Conservation (phyloP, 2,797 vertebrate species). For the Sebastes alutus region DNA sequence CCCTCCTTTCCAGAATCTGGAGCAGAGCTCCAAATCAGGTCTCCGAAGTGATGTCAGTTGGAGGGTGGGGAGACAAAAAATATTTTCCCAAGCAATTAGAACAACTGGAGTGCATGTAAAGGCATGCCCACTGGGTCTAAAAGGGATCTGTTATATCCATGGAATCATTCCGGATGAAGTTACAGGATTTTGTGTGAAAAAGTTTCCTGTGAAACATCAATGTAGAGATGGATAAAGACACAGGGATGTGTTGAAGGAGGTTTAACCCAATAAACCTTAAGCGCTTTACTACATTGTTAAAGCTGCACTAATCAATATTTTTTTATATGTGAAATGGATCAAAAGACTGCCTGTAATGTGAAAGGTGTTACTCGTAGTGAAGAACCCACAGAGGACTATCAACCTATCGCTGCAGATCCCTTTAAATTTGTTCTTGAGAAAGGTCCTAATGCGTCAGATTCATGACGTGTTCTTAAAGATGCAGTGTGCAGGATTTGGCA, state of each 20-base stretch:
- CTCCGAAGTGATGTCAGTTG: slow-evolving; percentile 64
- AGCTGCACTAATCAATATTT: neutral
- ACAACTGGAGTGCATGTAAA: slow-evolving; percentile 41
- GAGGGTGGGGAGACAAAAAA: slow-evolving; percentile 57
- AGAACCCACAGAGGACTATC: neutral
- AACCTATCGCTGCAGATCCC: no score
- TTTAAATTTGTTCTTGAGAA: no score
- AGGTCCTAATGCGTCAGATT: neutral
- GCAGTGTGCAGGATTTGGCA: neutral
- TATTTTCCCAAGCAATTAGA: slow-evolving; percentile 62
- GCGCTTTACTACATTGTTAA: neutral
- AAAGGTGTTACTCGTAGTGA: neutral
- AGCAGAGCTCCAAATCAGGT: slow-evolving; percentile 29
- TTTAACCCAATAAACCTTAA: neutral
- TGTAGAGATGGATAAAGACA: neutral
- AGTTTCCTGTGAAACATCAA: slow-evolving; percentile 8
- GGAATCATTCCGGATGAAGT: slow-evolving; percentile 33
- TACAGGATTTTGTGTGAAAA: slow-evolving; percentile 18
- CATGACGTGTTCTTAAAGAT: neutral
- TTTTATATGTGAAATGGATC: neutral
- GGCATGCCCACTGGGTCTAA: slow-evolving; percentile 27
- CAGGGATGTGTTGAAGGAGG: neutral
- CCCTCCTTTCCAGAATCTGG: slow-evolving; percentile 44
- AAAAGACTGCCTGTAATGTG: neutral
- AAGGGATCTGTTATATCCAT: slow-evolving; percentile 32